A percentile compares a stretch with the other conserved stretches of the same genome.
phyloP scores from a whole-genome alignment of 2,797 vertebrate genomes.

The Acipenser ruthenus region DNA sequence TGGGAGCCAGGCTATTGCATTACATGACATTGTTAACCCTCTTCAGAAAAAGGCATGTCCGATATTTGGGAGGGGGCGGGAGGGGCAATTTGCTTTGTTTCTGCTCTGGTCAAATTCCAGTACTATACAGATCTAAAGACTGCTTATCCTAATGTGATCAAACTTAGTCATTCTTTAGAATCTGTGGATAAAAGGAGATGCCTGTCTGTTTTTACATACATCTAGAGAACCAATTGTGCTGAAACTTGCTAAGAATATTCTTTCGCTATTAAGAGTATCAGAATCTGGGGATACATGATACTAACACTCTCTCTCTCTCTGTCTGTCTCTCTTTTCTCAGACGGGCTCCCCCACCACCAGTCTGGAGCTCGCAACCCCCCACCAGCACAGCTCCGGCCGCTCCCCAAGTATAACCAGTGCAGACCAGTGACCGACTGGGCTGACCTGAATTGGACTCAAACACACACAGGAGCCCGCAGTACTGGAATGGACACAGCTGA shows the following conservation, averaged over 20 bases:
- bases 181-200: not conserved
- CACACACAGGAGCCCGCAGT: not conserved
- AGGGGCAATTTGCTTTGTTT: too few relatives aligned
- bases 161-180: not conserved
- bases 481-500: not conserved
- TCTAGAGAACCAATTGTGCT: conserved; percentile 10
- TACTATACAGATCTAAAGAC: too few relatives aligned
- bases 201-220: conserved; percentile 13
- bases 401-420: conserved; percentile 9
- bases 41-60: too few relatives aligned
- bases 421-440: conserved; percentile 7
- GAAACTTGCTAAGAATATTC: not conserved
- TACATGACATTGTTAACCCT: too few relatives aligned
- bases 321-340: conserved; percentile 1
- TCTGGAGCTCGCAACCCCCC: not conserved
- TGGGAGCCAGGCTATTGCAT: too few relatives aligned
- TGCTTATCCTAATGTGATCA: too few relatives aligned
- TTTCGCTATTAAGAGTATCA: not conserved
- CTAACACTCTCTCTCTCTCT: conserved; percentile 27
- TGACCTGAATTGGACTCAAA: not conserved
- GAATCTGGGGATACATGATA: conserved; percentile 23
- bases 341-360: conserved; percentile 19
- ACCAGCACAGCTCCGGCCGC: not conserved
- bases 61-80: too few relatives aligned
- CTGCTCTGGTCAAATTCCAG: too few relatives aligned